Conservation (phyloP, 2,113 vertebrate genomes). For the Corvus moneduloides region DNA sequence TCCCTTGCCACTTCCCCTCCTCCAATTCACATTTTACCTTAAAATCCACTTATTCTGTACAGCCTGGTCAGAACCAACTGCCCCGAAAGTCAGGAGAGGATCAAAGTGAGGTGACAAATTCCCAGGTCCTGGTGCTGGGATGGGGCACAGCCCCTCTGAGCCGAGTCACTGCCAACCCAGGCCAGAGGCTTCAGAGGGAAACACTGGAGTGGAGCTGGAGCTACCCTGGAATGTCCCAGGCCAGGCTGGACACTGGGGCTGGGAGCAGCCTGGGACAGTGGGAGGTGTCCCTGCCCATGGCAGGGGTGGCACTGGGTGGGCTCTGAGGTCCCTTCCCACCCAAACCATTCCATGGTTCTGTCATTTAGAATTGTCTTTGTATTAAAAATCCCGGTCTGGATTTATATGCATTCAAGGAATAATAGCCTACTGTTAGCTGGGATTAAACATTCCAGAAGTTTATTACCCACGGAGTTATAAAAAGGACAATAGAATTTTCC, state of each 20-base stretch:
- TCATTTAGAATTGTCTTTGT: rapidly evolving
- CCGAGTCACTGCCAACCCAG: background rate
- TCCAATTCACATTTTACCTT: background rate
- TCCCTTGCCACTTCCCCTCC: background rate
- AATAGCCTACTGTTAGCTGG: background rate
- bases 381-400: background rate
- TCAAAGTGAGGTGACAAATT: rapidly evolving
- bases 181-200: background rate
- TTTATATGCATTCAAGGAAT: background rate
- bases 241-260: background rate
- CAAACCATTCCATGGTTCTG: background rate
- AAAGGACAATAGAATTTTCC: background rate
- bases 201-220: rapidly evolving
- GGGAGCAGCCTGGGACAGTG: background rate
- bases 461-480: background rate
- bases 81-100: rapidly evolving
- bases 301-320: background rate
- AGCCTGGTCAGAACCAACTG: background rate
- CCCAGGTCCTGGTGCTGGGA: background rate
- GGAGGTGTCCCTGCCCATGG: background rate
- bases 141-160: background rate
- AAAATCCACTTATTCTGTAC: background rate
- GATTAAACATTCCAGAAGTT: background rate
- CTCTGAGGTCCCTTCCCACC: background rate
- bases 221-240: background rate